Conservation (phyloP, 2,888 invertebrate genomes). For the Matsumyia berberina region DNA sequence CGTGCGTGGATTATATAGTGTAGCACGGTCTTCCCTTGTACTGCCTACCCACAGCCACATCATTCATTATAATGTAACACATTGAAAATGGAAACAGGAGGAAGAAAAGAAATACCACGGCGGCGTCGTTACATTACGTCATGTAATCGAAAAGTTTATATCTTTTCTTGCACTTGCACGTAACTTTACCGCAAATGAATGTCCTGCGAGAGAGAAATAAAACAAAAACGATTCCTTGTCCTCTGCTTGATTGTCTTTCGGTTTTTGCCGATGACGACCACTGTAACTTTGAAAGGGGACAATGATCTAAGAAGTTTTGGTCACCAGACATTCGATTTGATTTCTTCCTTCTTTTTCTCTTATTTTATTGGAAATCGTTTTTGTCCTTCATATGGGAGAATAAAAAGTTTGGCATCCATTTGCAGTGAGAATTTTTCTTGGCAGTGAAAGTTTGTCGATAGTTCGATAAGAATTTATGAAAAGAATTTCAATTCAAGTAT, state of each 20-base stretch:
- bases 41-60: background rate
- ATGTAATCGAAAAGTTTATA: conserved; percentile 29
- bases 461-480: conserved; percentile 26
- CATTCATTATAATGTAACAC: conserved; percentile 11
- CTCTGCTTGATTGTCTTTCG: conserved; percentile 14
- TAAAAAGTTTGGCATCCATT: background rate
- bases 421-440: background rate
- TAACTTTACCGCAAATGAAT: conserved; percentile 22
- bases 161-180: conserved; percentile 12
- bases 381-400: background rate
- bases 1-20: background rate
- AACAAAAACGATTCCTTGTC: background rate
- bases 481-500: background rate
- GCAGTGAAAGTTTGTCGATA: conserved; percentile 19
- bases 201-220: conserved; percentile 1
- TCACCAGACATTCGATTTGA: conserved; percentile 4
- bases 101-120: background rate
- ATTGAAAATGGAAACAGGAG: background rate
- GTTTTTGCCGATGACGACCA: conserved; percentile 9
- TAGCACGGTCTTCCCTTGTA: background rate
- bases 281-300: conserved; percentile 15
- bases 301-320: conserved; percentile 17
- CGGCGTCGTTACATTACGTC: conserved; percentile 7
- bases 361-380: background rate
- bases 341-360: background rate